Conservation (phyloP, 2,797 vertebrate species). For the Synaphobranchus kaupii region DNA sequence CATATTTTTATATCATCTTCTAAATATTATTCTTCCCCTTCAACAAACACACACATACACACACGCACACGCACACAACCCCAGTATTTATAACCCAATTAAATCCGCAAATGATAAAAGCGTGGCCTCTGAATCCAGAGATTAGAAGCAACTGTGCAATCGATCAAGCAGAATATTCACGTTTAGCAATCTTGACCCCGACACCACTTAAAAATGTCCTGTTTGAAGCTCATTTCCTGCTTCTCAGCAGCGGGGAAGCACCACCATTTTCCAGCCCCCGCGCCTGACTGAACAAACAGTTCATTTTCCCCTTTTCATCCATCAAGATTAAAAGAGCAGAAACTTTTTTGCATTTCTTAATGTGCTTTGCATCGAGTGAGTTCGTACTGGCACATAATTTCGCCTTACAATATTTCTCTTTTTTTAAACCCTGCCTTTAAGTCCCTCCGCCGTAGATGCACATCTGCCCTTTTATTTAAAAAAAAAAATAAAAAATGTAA, state of each 20-base stretch:
- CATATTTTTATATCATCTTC: background rate
- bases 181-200: conserved; percentile 5
- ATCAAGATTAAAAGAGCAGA: conserved; percentile 5
- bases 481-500: too few species aligned
- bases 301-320: background rate
- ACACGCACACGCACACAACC: background rate
- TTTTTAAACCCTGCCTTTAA: background rate
- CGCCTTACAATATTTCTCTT: background rate
- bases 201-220: background rate
- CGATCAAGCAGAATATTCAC: conserved; percentile 15
- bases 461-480: background rate
- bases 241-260: background rate
- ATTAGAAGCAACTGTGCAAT: conserved; percentile 14
- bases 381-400: background rate
- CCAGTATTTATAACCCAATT: background rate
- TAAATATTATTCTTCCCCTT: background rate
- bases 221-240: conserved; percentile 17
- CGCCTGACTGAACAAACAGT: conserved; percentile 7
- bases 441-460: background rate
- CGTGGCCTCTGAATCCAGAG: background rate
- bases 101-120: conserved; percentile 5
- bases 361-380: background rate
- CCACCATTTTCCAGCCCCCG: background rate
- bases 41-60: background rate
- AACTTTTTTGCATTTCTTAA: background rate